These are phyloP conservation scores for Pachypeltis micranthus DNA, from an alignment of 1,140 invertebrate species.

Conservation along the genomic window DNA sequence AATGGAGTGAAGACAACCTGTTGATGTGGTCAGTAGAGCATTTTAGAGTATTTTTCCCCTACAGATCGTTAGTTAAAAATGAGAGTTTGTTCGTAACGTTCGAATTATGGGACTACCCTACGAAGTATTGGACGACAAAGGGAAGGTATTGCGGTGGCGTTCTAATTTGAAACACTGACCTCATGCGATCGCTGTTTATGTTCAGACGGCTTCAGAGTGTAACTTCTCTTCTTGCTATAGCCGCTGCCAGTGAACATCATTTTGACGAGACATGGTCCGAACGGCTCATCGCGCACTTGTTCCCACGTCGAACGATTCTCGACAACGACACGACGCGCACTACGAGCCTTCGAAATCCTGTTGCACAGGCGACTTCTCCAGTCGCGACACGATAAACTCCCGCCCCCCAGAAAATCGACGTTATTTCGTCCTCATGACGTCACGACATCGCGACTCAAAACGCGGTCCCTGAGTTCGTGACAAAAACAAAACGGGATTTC, in stretches of 20 bases:
- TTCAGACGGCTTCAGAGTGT: background rate
- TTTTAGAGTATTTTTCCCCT: background rate
- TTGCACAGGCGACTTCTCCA: too few relatives aligned
- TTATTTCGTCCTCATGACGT: too few relatives aligned
- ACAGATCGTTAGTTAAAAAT: background rate
- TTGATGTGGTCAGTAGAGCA: background rate
- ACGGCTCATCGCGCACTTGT: background rate
- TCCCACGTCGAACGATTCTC: too few relatives aligned
- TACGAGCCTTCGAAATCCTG: too few relatives aligned
- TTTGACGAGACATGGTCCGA: background rate
- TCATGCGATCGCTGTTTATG: background rate
- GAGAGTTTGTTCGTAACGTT: background rate
- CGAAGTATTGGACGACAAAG: background rate
- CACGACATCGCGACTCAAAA: too few relatives aligned
- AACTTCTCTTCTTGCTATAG: background rate
- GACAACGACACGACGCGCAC: too few relatives aligned
- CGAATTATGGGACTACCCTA: background rate
- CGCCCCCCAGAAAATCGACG: too few relatives aligned
- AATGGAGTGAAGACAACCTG: too few relatives aligned
- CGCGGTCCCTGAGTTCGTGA: too few relatives aligned
- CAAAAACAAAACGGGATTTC: too few relatives aligned
- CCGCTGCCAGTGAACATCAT: slow-evolving; percentile 2
- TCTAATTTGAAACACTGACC: background rate
- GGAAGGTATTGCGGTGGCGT: background rate
- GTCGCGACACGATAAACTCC: too few relatives aligned